Evolutionary conservation across 30 jellyfish, hydroid and myxozoan genomes (phyloP).

Genomic region (Calvadosia cruxmelitensis): DNA sequence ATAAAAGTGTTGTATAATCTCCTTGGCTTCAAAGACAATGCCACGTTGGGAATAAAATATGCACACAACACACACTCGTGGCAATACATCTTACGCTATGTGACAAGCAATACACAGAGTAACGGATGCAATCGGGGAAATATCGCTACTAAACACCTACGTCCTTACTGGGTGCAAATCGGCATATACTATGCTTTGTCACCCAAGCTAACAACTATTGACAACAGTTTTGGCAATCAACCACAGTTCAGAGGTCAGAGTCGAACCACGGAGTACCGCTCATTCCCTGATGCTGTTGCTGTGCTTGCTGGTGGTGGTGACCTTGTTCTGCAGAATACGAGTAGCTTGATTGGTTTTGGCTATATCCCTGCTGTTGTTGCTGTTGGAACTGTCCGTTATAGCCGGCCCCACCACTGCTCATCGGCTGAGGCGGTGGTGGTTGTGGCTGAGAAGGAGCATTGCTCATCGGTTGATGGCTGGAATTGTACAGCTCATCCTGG

Average conservation of each 20-base stretch:
- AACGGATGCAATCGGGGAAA: too few relatives aligned
- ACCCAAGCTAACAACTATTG: too few relatives aligned
- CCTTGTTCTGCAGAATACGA: constrained; percentile 52
- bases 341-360: constrained; percentile 17
- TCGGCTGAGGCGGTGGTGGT: constrained; percentile 46
- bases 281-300: constrained; percentile 54
- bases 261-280: constrained; percentile 98
- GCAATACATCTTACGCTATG: too few relatives aligned
- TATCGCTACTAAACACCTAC: too few relatives aligned
- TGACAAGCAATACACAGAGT: too few relatives aligned
- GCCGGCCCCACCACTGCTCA: not conserved
- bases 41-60: too few relatives aligned
- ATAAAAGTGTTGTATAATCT: too few relatives aligned
- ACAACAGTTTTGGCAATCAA: too few relatives aligned
- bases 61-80: too few relatives aligned
- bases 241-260: constrained; percentile 72
- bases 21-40: too few relatives aligned
- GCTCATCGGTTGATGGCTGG: constrained; percentile 21
- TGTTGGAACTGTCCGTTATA: constrained; percentile 32
- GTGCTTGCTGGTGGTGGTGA: constrained; percentile 51
- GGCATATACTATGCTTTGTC: too few relatives aligned
- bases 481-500: constrained; percentile 88
- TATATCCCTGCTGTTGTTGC: constrained; percentile 34
- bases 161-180: too few relatives aligned
- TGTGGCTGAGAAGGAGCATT: constrained; percentile 24